Base-by-base conservation (phyloP, 2,113 vertebrate species). In the Pantherophis guttatus region DNA sequence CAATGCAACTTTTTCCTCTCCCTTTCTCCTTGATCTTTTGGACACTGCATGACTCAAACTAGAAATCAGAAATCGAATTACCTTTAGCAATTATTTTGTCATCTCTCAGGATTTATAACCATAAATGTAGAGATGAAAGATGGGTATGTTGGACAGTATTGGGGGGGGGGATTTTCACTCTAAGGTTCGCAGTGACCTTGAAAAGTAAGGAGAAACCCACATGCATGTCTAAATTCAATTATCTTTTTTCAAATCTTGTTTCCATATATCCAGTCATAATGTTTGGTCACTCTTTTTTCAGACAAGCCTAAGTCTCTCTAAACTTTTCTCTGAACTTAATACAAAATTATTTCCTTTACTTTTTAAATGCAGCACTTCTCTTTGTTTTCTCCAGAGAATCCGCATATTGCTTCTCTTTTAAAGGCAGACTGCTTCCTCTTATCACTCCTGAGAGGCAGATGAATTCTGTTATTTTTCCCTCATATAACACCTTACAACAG, bases 401-500 rank as follows among this genome's bases (percentile, higher is more conserved):
- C 95, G 93, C 95, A 96, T 96, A 95, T 95, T 96, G 95, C 95
- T 96, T 96, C 96, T 65, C 92, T 95, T 96, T 96, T 95, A 95
- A 88, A 96, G 92, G 92, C 87, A 89, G 93, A 54, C 90, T 95
- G 85, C 90, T 95, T 95, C 91, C 94, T 92, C 58, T 93, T 93
- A 85, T 91, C 92, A 89, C 88, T 54, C 89, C 95, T 21, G 0
- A 65, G 94, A 95, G 93, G 91, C 90, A 94, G 62, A 55, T 94
- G 91, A 93, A 88, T 96, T 92, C 93, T 87, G 89, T 70, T 55
- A 90, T 95, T 93, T 94, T 9, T 48, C 65, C 39, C 4, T 2
- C 2, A 26, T 29, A 21, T 21, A 39, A 92, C 62, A 94, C 21
- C 55, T 95, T 70, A 53, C 70, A 12, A 58, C 59, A 8, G 7